Evolutionary conservation across 2,797 vertebrate genomes (phyloP).

Genomic region (Cryptoprocta ferox): DNA sequence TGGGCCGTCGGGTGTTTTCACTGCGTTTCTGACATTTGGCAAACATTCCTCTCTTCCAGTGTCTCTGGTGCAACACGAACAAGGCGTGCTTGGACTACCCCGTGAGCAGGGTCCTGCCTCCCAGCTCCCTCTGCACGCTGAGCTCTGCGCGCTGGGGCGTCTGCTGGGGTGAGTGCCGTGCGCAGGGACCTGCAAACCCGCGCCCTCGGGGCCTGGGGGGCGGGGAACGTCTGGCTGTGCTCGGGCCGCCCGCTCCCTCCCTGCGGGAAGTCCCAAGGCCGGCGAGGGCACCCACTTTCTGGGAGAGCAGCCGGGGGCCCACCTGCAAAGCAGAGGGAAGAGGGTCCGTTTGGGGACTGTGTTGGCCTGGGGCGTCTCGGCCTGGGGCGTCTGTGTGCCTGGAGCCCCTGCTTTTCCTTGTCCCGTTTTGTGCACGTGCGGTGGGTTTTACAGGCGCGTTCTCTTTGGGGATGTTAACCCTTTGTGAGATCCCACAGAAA

Average conservation of each 20-base stretch:
- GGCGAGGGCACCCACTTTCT: rapidly evolving
- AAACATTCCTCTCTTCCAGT: conserved; percentile 85
- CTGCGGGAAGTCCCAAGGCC: rapidly evolving
- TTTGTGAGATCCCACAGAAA: neutral
- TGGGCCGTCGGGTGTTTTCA: neutral
- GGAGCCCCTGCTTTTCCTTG: rapidly evolving
- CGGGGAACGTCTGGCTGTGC: neutral
- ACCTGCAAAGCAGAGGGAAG: neutral
- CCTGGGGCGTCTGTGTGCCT: rapidly evolving
- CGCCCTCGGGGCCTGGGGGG: too few species aligned
- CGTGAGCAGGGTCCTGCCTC: conserved; percentile 90
- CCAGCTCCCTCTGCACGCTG: conserved; percentile 89
- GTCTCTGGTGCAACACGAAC: conserved; percentile 94
- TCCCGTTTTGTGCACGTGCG: too few species aligned
- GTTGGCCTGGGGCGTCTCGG: neutral
- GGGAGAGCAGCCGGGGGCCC: neutral
- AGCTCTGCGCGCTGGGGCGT: conserved; percentile 94
- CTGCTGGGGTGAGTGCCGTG: conserved; percentile 93
- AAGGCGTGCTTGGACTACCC: conserved; percentile 92
- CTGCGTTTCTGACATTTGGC: neutral
- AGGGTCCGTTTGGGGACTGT: neutral
- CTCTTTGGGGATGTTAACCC: neutral
- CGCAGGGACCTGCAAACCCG: neutral
- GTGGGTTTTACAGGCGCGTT: neutral
- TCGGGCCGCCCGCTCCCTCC: neutral